phyloP scores from a whole-genome alignment of 2,797 vertebrate genomes.

The Loris lydekkerianus region DNA sequence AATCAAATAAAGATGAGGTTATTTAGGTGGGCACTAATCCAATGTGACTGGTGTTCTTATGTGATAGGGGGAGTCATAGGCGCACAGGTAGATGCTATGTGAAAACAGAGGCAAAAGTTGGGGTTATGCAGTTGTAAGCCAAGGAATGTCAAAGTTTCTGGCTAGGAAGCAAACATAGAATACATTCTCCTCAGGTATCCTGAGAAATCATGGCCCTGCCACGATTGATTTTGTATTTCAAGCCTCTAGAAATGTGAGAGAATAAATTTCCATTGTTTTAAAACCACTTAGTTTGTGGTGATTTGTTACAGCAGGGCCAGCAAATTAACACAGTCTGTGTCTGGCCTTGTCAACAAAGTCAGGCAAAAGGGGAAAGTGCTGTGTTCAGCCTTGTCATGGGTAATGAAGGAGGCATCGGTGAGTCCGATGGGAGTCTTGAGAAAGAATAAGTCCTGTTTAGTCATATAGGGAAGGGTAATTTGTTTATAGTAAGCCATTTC shows the following conservation, averaged over 20 bases:
- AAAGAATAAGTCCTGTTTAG: background rate
- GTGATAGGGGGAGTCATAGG: background rate
- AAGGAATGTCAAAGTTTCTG: background rate
- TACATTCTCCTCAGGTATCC: background rate
- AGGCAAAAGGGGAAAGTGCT: background rate
- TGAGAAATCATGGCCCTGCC: background rate
- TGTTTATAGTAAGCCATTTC: background rate
- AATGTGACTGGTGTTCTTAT: background rate
- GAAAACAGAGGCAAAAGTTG: background rate
- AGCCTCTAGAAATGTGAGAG: background rate
- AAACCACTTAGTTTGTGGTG: background rate
- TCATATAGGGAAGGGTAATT: background rate
- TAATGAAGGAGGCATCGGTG: background rate
- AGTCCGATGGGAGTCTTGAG: background rate
- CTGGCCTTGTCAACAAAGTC: background rate
- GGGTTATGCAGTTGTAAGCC: background rate
- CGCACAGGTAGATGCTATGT: background rate
- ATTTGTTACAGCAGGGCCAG: background rate
- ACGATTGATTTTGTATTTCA: background rate
- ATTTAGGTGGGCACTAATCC: background rate
- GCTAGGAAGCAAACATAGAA: background rate
- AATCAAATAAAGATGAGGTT: background rate
- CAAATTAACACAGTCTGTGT: background rate
- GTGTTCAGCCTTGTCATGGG: background rate
- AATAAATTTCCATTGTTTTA: background rate